Base-by-base conservation (phyloP, 2,113 vertebrate species). In the Tursiops truncatus region DNA sequence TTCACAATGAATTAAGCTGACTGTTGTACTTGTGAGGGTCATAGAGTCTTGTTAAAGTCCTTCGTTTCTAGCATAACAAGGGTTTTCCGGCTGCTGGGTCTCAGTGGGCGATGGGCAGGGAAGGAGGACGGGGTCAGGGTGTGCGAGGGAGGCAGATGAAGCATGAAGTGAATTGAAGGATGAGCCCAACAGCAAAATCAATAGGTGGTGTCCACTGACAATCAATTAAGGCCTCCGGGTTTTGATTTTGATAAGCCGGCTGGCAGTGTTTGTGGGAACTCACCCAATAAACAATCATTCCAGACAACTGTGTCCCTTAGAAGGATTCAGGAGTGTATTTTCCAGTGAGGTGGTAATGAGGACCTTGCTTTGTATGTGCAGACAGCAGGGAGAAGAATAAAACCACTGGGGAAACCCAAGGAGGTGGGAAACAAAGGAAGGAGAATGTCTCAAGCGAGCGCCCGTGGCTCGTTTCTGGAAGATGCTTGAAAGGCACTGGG, bases 131-230 rank as follows among this genome's bases (percentile, higher is more conserved):
- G 38, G 15, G 5, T 0, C 36, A 36, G 74, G 44, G 8, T 53
- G 21, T 2, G 1, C 25, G 18, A 18, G 38, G 12, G 11, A 18
- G 62, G 38, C 12, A 1, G 63, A 20, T 36, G 44, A 71, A 41
- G 31, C 3, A 0, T 0, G 25, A 8, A 5, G 33, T 20, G 11
- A 38, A 0, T 62, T 18, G 33, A 3, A 18, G 20, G 83, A 68
- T 0, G 44, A 70, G 83, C 1, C 58, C 53, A 53, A 60, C 38
- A 63, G 93, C 4, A 21, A 71, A 77, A 86, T 65, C 88, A 82
- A 60, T 80, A 87, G 96, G 71, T 50, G 44, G 1, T 83, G 86
- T 74, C 85, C 85, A 33, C 84, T 18, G 77, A 68, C 89, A 50
- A 67, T 44, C 68, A 63, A 26, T 85, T 56, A 92, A 65, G 71